These are phyloP conservation scores for Synergus itoensis DNA, from an alignment of 2,888 invertebrate genomes.

Conservation along the genomic window DNA sequence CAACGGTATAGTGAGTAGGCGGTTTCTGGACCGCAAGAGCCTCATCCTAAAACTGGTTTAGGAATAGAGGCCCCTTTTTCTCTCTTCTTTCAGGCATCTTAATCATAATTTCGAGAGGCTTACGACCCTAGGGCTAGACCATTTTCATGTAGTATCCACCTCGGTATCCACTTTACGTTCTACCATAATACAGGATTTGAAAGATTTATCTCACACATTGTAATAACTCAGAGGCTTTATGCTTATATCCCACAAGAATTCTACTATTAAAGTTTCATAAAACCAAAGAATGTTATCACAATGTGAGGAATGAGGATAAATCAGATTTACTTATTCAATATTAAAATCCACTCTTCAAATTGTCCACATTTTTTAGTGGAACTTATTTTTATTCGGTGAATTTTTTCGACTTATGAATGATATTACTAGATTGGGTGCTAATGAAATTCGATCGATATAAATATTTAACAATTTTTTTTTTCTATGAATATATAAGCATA, in stretches of 20 bases:
- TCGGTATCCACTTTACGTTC: background rate
- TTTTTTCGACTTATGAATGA: too few relatives aligned
- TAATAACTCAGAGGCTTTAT: background rate
- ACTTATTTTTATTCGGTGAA: too few relatives aligned
- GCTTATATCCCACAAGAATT: background rate
- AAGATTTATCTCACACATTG: conserved; percentile 6
- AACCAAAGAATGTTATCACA: background rate
- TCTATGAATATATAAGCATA: background rate
- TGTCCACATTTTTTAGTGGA: too few relatives aligned
- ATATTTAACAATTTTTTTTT: too few relatives aligned
- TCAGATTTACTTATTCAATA: background rate
- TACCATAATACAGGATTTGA: background rate
- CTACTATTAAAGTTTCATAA: background rate
- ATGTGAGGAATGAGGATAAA: background rate
- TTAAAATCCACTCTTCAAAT: background rate
- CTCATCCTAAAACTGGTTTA: conserved; percentile 75
- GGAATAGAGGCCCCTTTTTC: conserved; percentile 55
- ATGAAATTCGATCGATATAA: too few relatives aligned
- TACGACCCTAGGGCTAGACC: conserved; percentile 15
- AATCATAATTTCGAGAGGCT: conserved; percentile 23
- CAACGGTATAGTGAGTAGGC: conserved; percentile 77
- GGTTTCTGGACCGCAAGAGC: conserved; percentile 57
- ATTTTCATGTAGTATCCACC: background rate
- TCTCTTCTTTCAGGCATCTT: conserved; percentile 1
- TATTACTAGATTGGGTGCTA: too few relatives aligned